A percentile compares a stretch with the other conserved stretches of the same genome.
Evolutionary conservation across 2,113 vertebrate genomes (phyloP).

Genomic region (Myotis brandtii): DNA sequence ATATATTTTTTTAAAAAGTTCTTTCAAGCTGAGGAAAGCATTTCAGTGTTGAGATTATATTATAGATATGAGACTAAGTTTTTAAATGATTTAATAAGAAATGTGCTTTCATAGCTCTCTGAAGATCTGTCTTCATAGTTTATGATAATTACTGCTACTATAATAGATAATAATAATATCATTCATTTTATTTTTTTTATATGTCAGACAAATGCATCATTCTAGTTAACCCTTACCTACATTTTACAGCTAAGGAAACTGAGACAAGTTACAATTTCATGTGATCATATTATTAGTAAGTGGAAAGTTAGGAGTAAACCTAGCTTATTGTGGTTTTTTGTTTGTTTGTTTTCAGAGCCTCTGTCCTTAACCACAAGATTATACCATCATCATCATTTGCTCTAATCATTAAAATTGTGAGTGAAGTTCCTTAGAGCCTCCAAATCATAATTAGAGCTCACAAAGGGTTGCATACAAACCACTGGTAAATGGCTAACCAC

Average conservation of each 20-base stretch:
- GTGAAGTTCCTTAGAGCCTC: background rate
- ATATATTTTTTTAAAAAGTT: background rate
- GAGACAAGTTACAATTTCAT: background rate
- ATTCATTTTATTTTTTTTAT: background rate
- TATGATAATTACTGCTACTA: background rate
- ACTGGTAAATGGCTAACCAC: background rate
- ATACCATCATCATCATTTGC: background rate
- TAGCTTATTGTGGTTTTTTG: background rate
- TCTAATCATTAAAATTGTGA: background rate
- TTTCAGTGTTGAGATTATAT: background rate
- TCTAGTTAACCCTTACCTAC: background rate
- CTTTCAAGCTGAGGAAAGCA: background rate
- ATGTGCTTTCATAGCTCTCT: background rate
- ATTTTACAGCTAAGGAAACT: slow-evolving; percentile 13
- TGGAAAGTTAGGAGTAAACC: background rate
- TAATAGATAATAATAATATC: background rate
- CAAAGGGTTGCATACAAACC: background rate
- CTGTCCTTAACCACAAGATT: background rate
- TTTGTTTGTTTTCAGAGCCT: background rate
- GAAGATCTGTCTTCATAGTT: background rate
- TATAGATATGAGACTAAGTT: background rate
- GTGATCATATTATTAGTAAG: background rate
- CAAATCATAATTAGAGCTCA: slow-evolving; percentile 7
- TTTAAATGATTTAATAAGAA: background rate
- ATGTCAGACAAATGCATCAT: background rate